A percentile compares a stretch with the other conserved stretches of the same genome.
Evolutionary conservation across 2,888 invertebrate species (phyloP).

Genomic region (Parelbella ahira): DNA sequence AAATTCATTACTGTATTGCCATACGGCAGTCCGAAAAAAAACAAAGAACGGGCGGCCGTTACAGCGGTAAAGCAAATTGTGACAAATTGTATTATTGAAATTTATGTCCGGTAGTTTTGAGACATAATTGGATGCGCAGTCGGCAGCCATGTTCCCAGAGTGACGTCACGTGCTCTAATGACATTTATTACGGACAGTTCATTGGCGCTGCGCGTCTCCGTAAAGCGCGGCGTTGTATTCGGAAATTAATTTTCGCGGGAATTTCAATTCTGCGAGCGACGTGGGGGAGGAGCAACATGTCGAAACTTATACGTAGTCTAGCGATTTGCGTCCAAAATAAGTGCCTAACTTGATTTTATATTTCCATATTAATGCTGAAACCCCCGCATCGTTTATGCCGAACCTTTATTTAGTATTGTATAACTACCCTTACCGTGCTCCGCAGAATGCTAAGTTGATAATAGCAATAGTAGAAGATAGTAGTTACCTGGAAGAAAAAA

Average conservation of each 20-base stretch:
- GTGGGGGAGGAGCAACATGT: slow-evolving; percentile 29
- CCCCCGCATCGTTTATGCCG: slow-evolving; percentile 3
- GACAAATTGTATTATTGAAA: slow-evolving; percentile 74
- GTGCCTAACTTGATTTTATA: slow-evolving; percentile 20
- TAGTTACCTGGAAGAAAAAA: slow-evolving; percentile 24
- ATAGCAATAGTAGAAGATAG: too few relatives aligned
- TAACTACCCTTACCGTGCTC: too few relatives aligned
- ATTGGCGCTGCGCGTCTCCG: slow-evolving; percentile 59
- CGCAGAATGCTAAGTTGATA: too few relatives aligned
- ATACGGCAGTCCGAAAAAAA: slow-evolving; percentile 20
- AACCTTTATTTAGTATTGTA: too few relatives aligned
- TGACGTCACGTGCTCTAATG: slow-evolving; percentile 71
- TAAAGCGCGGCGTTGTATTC: slow-evolving; percentile 42
- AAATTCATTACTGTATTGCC: slow-evolving; percentile 10
- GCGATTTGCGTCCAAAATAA: slow-evolving; percentile 17
- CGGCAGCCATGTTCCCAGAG: slow-evolving; percentile 55
- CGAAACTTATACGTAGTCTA: slow-evolving; percentile 22
- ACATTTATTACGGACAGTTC: slow-evolving; percentile 71
- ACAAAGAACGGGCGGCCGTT: slow-evolving; percentile 18
- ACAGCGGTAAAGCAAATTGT: slow-evolving; percentile 56
- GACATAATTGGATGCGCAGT: slow-evolving; percentile 69
- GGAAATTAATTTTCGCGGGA: slow-evolving; percentile 62
- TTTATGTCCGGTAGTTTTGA: slow-evolving; percentile 72
- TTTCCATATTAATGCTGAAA: slow-evolving; percentile 10
- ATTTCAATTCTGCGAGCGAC: slow-evolving; percentile 34